A percentile compares a stretch with the other conserved stretches of the same genome.
These are phyloP conservation scores for Calycopis cecrops DNA, from an alignment of 1,140 invertebrate species.

Conservation along the genomic window DNA sequence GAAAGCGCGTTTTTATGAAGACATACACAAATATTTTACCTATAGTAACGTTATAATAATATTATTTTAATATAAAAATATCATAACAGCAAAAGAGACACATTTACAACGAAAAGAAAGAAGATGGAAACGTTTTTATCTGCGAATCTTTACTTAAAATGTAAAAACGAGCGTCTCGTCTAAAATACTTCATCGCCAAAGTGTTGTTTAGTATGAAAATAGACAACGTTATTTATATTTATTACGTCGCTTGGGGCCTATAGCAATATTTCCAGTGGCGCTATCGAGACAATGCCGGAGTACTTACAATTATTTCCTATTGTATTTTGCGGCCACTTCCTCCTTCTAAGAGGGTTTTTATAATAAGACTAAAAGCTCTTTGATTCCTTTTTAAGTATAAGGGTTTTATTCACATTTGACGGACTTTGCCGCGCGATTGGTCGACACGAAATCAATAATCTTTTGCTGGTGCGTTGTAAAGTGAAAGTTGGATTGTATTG, in stretches of 20 bases:
- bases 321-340: constrained; percentile 10
- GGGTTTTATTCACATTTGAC: constrained; percentile 44
- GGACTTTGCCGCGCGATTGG: constrained; percentile 31
- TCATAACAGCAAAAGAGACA: no score
- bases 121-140: no score
- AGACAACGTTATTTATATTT: constrained; percentile 10
- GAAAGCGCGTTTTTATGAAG: no score
- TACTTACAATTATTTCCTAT: constrained; percentile 13
- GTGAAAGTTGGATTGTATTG: no score
- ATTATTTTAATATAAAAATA: no score
- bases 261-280: constrained; percentile 2
- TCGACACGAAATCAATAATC: constrained; percentile 29
- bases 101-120: no score
- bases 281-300: background rate
- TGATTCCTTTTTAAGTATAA: constrained; percentile 46
- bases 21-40: no score
- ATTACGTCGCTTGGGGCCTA: constrained; percentile 3
- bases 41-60: no score
- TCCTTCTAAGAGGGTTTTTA: constrained; percentile 33
- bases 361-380: constrained; percentile 58
- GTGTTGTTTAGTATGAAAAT: constrained; percentile 9
- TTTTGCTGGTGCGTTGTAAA: no score
- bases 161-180: background rate
- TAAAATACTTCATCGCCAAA: constrained; percentile 6
- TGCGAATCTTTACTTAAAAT: no score